A percentile compares a stretch with the other conserved stretches of the same genome.
Evolutionary conservation across 2,113 vertebrate species (phyloP).

Genomic region (Pollimyrus isidori): DNA sequence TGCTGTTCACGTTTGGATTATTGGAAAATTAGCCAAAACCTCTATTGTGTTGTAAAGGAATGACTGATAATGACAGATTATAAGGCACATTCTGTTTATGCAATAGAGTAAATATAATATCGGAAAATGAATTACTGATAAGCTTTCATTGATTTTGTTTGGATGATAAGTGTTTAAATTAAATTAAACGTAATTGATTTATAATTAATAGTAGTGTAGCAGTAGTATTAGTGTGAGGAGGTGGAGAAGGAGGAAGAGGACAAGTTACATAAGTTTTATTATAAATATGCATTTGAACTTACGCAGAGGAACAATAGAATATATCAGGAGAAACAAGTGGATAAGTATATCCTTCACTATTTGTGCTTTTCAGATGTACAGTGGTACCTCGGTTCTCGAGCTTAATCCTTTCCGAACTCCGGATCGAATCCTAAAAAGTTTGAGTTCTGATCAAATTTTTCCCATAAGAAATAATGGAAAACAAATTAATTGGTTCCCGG

Average conservation of each 20-base stretch:
- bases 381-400: too few species aligned
- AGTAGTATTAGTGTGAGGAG: not conserved
- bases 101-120: not conserved
- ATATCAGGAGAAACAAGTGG: not conserved
- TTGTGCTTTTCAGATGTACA: not conserved
- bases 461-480: too few species aligned
- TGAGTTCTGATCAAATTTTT: too few species aligned
- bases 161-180: not conserved
- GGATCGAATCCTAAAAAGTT: too few species aligned
- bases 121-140: not conserved
- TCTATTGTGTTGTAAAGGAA: not conserved
- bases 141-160: not conserved
- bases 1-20: not conserved
- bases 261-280: not conserved
- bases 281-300: not conserved
- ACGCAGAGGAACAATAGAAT: not conserved
- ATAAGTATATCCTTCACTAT: not conserved
- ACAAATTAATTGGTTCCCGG: too few species aligned
- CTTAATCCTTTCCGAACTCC: too few species aligned
- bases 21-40: not conserved
- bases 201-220: too few species aligned
- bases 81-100: not conserved
- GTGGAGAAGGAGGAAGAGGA: not conserved
- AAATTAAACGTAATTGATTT: too few species aligned
- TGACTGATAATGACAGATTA: not conserved